A percentile compares a stretch with the other conserved stretches of the same genome.
Conservation (phyloP, 2,888 invertebrate species). For the Hymenopus coronatus region DNA sequence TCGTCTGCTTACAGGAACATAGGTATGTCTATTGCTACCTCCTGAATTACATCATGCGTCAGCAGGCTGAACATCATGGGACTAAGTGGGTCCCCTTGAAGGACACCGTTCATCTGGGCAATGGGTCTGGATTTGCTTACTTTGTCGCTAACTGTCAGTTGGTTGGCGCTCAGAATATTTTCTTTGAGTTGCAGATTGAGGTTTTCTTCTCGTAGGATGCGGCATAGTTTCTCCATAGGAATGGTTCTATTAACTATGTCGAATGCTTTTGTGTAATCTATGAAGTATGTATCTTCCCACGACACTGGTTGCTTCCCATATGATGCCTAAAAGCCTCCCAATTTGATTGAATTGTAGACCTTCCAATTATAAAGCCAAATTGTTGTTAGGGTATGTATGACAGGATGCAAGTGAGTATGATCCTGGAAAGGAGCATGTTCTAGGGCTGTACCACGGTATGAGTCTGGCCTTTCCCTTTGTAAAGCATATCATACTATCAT, state of each 20-base stretch:
- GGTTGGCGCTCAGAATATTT: not conserved
- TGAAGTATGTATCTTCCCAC: not conserved
- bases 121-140: not conserved
- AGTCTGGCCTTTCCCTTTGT: too few species aligned
- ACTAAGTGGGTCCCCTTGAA: too few species aligned
- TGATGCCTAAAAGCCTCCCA: not conserved
- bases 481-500: too few species aligned
- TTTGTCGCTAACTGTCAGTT: not conserved
- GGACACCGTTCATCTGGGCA: too few species aligned
- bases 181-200: not conserved
- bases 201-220: not conserved
- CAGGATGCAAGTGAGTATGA: not conserved
- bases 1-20: not conserved
- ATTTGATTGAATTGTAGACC: not conserved
- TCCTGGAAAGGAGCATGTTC: not conserved
- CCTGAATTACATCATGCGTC: not conserved
- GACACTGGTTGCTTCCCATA: not conserved
- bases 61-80: not conserved
- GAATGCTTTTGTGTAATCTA: not conserved
- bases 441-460: not conserved
- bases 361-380: not conserved
- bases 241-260: not conserved
- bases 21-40: not conserved
- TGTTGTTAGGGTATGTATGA: not conserved
- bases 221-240: not conserved